These are phyloP conservation scores for Lithobates pipiens DNA, from an alignment of 2,797 vertebrate species.

Conservation along the genomic window DNA sequence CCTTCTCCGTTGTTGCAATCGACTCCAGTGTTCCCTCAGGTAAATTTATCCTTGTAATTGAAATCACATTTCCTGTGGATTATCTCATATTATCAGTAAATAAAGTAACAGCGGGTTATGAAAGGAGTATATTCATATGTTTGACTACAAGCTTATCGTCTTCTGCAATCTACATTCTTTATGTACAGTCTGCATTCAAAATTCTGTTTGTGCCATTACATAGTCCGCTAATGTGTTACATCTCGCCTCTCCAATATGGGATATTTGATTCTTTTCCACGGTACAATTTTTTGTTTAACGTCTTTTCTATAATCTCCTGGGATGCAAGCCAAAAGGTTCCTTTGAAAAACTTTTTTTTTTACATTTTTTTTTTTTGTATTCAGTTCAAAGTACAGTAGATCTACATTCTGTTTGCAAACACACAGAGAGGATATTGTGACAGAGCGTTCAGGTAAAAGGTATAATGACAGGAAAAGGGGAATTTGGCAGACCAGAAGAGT, in stretches of 20 bases:
- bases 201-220: slow-evolving; percentile 7
- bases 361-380: background rate
- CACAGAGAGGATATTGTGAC: slow-evolving; percentile 3
- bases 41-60: slow-evolving; percentile 27
- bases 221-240: slow-evolving; percentile 22
- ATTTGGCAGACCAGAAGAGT: background rate
- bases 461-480: background rate
- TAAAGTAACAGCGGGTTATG: slow-evolving; percentile 5
- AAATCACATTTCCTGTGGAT: slow-evolving; percentile 22
- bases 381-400: background rate
- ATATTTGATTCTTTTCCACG: slow-evolving; percentile 18
- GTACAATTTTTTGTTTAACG: slow-evolving; percentile 18
- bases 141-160: slow-evolving; percentile 26
- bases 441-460: background rate
- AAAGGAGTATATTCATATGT: slow-evolving; percentile 8
- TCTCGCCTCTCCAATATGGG: background rate
- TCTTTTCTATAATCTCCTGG: slow-evolving; percentile 4
- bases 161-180: background rate
- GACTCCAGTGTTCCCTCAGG: slow-evolving; percentile 14
- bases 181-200: background rate
- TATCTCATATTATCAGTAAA: slow-evolving; percentile 42
- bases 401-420: background rate
- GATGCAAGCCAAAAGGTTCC: slow-evolving; percentile 12
- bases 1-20: background rate
- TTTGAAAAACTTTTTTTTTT: background rate